A percentile compares a stretch with the other conserved stretches of the same genome.
phyloP scores from a whole-genome alignment of 2,888 invertebrate genomes.

The Penaeus monodon region DNA sequence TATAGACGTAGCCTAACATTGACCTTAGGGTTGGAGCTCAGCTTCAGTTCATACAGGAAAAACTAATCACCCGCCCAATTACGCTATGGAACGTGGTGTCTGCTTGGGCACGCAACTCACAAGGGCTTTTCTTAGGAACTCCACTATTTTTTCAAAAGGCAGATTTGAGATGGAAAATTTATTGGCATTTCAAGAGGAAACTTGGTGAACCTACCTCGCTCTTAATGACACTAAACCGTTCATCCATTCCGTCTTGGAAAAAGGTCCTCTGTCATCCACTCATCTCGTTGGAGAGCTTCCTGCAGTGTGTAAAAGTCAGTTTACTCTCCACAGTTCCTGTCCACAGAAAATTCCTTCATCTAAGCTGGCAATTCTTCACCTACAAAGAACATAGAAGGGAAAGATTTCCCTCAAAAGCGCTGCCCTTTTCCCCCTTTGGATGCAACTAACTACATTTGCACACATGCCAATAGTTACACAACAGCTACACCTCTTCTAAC shows the following conservation, averaged over 20 bases:
- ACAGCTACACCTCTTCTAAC: conserved; percentile 3
- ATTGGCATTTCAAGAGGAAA: conserved; percentile 8
- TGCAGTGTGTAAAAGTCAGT: not conserved
- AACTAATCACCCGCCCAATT: no score
- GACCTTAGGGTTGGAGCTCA: no score
- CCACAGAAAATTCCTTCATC: not conserved
- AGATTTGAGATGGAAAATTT: conserved; percentile 12
- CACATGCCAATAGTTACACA: not conserved
- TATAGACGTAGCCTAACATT: no score
- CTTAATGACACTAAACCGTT: not conserved
- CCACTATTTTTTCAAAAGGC: no score
- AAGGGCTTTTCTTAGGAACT: no score
- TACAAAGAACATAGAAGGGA: conserved; percentile 1
- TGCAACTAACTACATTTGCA: no score
- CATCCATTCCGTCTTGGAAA: conserved; percentile 21
- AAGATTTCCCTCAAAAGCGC: not conserved
- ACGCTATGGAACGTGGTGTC: no score
- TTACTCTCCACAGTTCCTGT: not conserved
- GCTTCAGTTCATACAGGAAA: no score
- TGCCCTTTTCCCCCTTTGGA: not conserved
- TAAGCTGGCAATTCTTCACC: not conserved
- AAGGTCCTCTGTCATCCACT: conserved; percentile 26
- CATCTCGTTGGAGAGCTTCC: conserved; percentile 22
- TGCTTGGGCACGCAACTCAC: no score
- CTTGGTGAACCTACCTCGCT: not conserved